phyloP scores from a whole-genome alignment of 2,113 vertebrate genomes.

The Poeciliopsis prolifica region DNA sequence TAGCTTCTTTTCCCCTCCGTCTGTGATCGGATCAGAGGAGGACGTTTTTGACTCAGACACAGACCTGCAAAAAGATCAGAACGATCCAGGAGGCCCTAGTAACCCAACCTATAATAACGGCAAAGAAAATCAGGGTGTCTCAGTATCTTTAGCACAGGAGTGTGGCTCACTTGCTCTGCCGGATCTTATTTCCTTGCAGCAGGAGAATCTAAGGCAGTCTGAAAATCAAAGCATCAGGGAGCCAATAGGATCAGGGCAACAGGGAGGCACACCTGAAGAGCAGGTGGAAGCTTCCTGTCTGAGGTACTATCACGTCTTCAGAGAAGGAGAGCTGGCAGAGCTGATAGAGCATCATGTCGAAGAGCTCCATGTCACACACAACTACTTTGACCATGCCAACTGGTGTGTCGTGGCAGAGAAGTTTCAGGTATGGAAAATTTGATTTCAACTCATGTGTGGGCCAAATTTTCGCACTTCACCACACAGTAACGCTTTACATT shows the following conservation, averaged over 20 bases:
- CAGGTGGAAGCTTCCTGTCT: constrained; percentile 63
- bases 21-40: constrained; percentile 78
- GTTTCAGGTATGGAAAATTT: constrained; percentile 68
- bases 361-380: constrained; percentile 74
- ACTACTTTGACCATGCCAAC: constrained; percentile 80
- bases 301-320: constrained; percentile 80
- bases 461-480: constrained; percentile 51
- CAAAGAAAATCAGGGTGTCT: constrained; percentile 40
- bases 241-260: constrained; percentile 22
- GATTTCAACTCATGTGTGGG: constrained; percentile 42
- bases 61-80: constrained; percentile 60
- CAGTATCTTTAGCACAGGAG: constrained; percentile 57
- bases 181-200: constrained; percentile 79
- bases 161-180: constrained; percentile 77
- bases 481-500: constrained; percentile 1
- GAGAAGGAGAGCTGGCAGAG: constrained; percentile 76
- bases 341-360: constrained; percentile 71
- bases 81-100: constrained; percentile 9
- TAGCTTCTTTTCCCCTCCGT: constrained; percentile 74
- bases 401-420: constrained; percentile 79
- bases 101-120: constrained; percentile 10
- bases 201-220: constrained; percentile 41
- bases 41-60: constrained; percentile 72
- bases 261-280: constrained; percentile 50
- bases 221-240: constrained; percentile 36